These are phyloP conservation scores for Cartodere bifasciata DNA, from an alignment of 2,888 invertebrate genomes.

Conservation along the genomic window DNA sequence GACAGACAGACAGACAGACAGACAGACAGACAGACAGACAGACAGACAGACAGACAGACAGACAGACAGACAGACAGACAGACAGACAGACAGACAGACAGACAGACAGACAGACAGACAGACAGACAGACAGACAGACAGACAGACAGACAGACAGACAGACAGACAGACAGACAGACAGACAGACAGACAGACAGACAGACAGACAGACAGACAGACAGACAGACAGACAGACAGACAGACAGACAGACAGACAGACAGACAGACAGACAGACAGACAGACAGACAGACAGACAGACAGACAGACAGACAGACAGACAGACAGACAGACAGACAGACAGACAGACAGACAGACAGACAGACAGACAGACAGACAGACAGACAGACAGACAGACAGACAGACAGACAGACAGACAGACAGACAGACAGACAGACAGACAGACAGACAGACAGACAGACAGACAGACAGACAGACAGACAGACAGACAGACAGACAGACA, in stretches of 20 bases:
- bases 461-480: too few relatives aligned
- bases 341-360: constrained; percentile 2
- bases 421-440: too few relatives aligned
- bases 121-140: constrained; percentile 5
- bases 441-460: too few relatives aligned
- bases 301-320: constrained; percentile 2
- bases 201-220: constrained; percentile 18
- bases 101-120: constrained; percentile 5
- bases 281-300: constrained; percentile 4
- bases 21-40: constrained; percentile 5
- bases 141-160: constrained; percentile 5
- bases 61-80: constrained; percentile 5
- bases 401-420: too few relatives aligned
- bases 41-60: constrained; percentile 5
- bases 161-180: constrained; percentile 17
- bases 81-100: constrained; percentile 5
- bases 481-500: too few relatives aligned
- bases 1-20: constrained; percentile 5
- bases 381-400: constrained; percentile 2
- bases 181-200: constrained; percentile 18
- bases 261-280: constrained; percentile 2
- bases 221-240: constrained; percentile 17
- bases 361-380: constrained; percentile 1
- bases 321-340: constrained; percentile 2
- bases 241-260: constrained; percentile 10